These are phyloP conservation scores for Carcina quercana DNA, from an alignment of 2,888 invertebrate species.

Conservation along the genomic window DNA sequence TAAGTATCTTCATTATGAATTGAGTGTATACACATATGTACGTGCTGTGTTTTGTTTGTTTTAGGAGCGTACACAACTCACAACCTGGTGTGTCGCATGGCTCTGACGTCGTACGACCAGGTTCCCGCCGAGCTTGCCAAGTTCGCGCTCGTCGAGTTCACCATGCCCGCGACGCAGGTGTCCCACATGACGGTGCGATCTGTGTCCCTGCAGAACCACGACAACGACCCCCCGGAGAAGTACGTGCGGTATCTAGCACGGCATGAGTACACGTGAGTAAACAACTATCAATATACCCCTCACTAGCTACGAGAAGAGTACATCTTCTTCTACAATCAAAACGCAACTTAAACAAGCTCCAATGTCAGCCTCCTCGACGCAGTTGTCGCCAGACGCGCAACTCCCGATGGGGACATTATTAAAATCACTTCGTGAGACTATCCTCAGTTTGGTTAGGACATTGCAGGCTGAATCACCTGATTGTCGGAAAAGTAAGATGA, in stretches of 20 bases:
- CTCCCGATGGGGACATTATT: no score
- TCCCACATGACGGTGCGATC: constrained; percentile 95
- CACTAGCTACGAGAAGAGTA: no score
- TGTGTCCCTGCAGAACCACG: constrained; percentile 90
- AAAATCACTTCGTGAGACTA: no score
- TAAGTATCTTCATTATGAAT: no score
- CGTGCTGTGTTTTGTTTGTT: background rate
- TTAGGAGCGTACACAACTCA: constrained; percentile 98
- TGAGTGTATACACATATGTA: background rate
- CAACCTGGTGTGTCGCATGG: constrained; percentile 94
- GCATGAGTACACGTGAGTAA: constrained; percentile 90
- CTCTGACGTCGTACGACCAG: constrained; percentile 97
- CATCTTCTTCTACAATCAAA: no score
- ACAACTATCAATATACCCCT: no score
- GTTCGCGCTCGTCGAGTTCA: constrained; percentile 95
- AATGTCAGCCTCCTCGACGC: no score
- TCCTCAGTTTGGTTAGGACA: no score
- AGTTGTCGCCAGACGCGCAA: no score
- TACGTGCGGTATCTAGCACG: constrained; percentile 97
- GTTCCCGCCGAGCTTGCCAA: constrained; percentile 94
- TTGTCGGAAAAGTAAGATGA: no score
- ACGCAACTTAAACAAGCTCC: no score
- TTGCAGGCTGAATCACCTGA: no score
- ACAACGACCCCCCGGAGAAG: constrained; percentile 97
- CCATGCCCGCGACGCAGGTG: constrained; percentile 97